Conservation (phyloP, 2,113 vertebrate genomes). For the Salvelinus sp. region DNA sequence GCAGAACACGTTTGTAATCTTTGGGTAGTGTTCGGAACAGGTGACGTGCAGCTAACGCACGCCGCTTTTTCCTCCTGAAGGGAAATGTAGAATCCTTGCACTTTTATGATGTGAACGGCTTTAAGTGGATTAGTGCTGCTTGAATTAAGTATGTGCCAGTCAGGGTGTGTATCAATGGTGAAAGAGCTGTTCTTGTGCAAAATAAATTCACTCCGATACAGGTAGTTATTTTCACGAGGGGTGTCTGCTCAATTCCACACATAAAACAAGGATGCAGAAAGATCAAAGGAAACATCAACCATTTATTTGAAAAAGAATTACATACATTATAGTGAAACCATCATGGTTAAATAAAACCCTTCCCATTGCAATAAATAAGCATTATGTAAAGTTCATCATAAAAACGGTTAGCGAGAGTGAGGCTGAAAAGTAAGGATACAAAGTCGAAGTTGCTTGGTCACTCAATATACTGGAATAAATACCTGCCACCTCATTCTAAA, state of each 20-base stretch:
- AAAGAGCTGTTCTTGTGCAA: not conserved
- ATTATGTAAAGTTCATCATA: constrained; percentile 7
- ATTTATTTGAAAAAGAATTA: constrained; percentile 1
- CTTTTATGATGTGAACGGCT: constrained; percentile 8
- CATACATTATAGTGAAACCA: constrained; percentile 9
- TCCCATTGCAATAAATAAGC: constrained; percentile 43
- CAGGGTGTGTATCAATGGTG: constrained; percentile 35
- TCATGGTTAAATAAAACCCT: constrained; percentile 7
- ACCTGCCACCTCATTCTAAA: constrained; percentile 37
- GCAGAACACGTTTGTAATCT: constrained; percentile 67
- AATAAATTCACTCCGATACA: not conserved
- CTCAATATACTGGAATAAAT: constrained; percentile 28
- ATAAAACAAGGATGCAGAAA: not conserved
- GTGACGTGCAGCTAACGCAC: constrained; percentile 49
- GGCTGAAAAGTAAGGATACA: constrained; percentile 7
- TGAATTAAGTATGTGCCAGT: constrained; percentile 46
- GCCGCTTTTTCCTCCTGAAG: constrained; percentile 26
- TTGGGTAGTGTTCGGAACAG: constrained; percentile 65
- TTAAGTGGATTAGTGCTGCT: constrained; percentile 48
- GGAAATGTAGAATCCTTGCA: constrained; percentile 27
- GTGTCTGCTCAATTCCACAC: not conserved
- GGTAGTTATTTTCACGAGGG: not conserved
- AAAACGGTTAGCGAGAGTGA: not conserved
- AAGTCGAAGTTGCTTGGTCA: constrained; percentile 14
- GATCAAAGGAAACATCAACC: constrained; percentile 8